phyloP scores from a whole-genome alignment of 2,113 vertebrate species.

The Thamnaconus septentrionalis region DNA sequence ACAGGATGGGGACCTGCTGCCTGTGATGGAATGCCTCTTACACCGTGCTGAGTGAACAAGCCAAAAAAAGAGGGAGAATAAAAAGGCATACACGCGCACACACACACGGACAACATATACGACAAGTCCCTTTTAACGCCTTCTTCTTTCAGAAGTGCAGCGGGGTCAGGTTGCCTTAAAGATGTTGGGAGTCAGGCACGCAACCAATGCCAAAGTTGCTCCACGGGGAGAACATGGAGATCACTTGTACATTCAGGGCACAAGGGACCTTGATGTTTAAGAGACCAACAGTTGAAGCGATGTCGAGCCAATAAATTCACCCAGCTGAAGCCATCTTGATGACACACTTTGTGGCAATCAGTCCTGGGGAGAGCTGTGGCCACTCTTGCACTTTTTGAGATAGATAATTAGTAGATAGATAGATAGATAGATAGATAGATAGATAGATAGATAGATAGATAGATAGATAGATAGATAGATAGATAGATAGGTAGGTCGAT shows the following conservation, averaged over 20 bases:
- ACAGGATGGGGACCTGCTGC: constrained; percentile 26
- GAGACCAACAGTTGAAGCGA: constrained; percentile 18
- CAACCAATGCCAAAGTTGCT: constrained; percentile 41
- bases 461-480: too few relatives aligned
- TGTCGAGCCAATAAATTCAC: constrained; percentile 18
- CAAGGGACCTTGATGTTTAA: constrained; percentile 26
- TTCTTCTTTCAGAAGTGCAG: constrained; percentile 26
- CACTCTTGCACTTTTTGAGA: too few relatives aligned
- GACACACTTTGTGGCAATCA: too few relatives aligned
- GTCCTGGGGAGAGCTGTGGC: too few relatives aligned
- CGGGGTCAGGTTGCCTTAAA: constrained; percentile 28
- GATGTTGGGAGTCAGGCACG: constrained; percentile 32
- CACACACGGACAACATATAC: constrained; percentile 25
- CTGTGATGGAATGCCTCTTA: constrained; percentile 40
- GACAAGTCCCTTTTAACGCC: constrained; percentile 34
- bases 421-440: too few relatives aligned
- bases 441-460: too few relatives aligned
- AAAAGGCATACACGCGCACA: background rate
- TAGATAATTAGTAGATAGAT: too few relatives aligned
- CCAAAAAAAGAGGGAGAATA: background rate
- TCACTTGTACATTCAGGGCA: constrained; percentile 38
- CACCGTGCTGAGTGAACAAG: background rate
- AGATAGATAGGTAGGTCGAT: too few relatives aligned
- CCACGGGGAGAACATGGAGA: constrained; percentile 21
- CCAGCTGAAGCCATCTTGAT: constrained; percentile 1